phyloP scores from a whole-genome alignment of 2,113 vertebrate species.

The Lasiurus cinereus region DNA sequence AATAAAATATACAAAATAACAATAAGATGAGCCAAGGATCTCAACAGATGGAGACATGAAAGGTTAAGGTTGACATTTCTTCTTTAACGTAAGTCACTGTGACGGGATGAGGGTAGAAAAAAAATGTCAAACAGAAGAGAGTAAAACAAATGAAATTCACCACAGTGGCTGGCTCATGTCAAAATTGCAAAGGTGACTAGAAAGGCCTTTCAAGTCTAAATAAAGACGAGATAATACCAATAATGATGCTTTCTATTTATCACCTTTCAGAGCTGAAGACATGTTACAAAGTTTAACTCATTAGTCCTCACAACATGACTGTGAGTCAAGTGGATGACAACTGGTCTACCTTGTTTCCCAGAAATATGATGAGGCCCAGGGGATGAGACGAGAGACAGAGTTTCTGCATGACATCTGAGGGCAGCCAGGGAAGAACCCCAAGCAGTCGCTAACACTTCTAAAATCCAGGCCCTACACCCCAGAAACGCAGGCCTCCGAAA shows the following conservation, averaged over 20 bases:
- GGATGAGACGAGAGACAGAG: not conserved
- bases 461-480: conserved; percentile 4
- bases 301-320: conserved; percentile 72
- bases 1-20: conserved; percentile 73
- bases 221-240: conserved; percentile 75
- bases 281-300: conserved; percentile 75
- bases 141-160: conserved; percentile 76
- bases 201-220: conserved; percentile 77
- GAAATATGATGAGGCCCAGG: conserved; percentile 59
- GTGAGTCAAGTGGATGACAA: conserved; percentile 68
- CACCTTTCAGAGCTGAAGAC: conserved; percentile 56
- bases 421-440: not conserved
- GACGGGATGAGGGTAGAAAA: conserved; percentile 26
- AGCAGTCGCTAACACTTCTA: not conserved
- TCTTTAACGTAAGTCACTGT: conserved; percentile 66
- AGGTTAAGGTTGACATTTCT: conserved; percentile 72
- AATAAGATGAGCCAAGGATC: conserved; percentile 58
- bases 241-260: conserved; percentile 76
- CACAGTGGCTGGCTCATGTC: conserved; percentile 64
- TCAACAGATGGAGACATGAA: conserved; percentile 67
- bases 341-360: conserved; percentile 49
- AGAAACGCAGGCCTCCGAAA: not conserved
- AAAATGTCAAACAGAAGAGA: conserved; percentile 73
- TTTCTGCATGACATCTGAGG: not conserved
- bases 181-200: conserved; percentile 71